A percentile compares a stretch with the other conserved stretches of the same genome.
Evolutionary conservation across 1,140 invertebrate genomes (phyloP).

Genomic region (Bombus superbus): DNA sequence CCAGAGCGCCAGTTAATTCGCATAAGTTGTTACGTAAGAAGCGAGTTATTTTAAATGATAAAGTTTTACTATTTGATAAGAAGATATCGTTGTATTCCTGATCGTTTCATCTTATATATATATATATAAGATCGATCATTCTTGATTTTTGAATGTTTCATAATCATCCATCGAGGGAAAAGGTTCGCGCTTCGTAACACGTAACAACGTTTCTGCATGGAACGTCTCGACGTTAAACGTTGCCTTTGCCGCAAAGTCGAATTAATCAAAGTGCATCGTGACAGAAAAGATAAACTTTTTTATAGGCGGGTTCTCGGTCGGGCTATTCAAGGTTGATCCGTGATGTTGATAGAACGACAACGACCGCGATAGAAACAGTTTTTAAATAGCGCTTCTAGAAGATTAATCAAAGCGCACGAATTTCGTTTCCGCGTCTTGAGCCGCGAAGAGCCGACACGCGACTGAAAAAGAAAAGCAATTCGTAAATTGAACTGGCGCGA

Average conservation of each 20-base stretch:
- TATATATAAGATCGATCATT: no score
- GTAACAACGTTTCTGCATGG: no score
- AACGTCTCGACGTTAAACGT: neutral
- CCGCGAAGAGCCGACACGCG: neutral
- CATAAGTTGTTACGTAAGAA: no score
- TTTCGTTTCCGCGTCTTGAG: constrained; percentile 22
- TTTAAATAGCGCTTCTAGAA: neutral
- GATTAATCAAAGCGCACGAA: constrained; percentile 15
- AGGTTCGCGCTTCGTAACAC: neutral
- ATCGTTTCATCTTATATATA: no score
- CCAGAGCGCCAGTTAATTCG: no score
- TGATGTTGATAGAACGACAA: neutral
- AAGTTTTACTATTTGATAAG: no score
- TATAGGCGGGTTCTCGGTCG: neutral
- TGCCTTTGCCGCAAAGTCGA: neutral
- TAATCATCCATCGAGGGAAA: neutral
- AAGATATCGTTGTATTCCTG: no score
- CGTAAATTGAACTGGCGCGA: neutral
- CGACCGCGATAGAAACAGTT: neutral
- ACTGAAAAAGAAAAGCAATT: neutral
- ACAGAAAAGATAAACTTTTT: neutral
- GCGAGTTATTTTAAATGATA: no score
- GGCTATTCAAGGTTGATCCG: neutral
- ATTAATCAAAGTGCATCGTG: constrained; percentile 7
- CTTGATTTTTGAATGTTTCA: no score